Evolutionary conservation across 2,113 vertebrate genomes (phyloP), one percentile per base, ranked within the genome.

Genomic region (Cromileptes altivelis): DNA sequence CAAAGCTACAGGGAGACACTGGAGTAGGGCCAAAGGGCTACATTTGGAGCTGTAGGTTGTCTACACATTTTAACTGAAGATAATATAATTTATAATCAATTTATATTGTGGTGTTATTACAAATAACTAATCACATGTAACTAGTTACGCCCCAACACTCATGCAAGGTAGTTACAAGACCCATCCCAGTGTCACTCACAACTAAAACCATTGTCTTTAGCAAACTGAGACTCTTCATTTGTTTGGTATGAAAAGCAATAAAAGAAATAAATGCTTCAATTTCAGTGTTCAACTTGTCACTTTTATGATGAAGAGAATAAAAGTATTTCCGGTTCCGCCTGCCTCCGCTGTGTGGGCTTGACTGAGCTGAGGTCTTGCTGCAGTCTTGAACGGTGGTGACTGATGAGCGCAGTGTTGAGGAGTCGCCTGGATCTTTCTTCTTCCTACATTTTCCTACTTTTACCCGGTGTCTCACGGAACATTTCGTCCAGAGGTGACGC

Each of bases 391-490:
- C 71, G 42, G 13, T 27, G 12, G 21, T 30, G 74, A 75, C 74
- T 63, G 82, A 81, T 84, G 86, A 77, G 74, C 25, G 63, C 63
- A 21, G 79, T 17, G 77, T 17, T 37, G 67, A 30, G 76, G 57
- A 60, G 8, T 30, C 50, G 42, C 14, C 60, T 8, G 45, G 47
- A n/a, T 69, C 4, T 49, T 19, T 65, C 37, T 76, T 10, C 67
- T 33, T 6, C 70, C 27, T 37, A n/a, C n/a, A 25, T 64, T 53
- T 25, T 3, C 7, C 15, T 23, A 15, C 21, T 47, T 50, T 18
- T 47, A 37, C 49, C 17, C 55, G 1, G 40, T 27, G 14, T n/a
- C 57, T 69, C 10, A 25, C 4, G 58, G 49, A 42, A 10, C 37
- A 14, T 65, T 75, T 37, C 23, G 13, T 33, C 33, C 47, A 13